phyloP scores from a whole-genome alignment of 2,888 invertebrate genomes.

The Erebia aethiops region DNA sequence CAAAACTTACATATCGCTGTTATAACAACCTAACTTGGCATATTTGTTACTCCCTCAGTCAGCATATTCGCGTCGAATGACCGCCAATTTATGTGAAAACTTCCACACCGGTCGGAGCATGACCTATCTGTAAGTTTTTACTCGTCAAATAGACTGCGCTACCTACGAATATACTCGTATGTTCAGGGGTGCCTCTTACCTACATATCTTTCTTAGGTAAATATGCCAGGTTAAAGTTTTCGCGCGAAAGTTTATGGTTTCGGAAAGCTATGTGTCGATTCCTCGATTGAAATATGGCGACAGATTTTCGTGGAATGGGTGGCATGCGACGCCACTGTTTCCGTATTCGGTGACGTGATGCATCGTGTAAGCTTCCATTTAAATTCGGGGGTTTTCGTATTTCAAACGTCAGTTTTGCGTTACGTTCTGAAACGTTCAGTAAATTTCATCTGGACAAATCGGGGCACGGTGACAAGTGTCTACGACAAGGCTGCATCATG shows the following conservation, averaged over 20 bases:
- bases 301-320: slow-evolving; percentile 56
- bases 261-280: slow-evolving; percentile 78
- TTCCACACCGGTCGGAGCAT: slow-evolving; percentile 76
- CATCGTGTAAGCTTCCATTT: slow-evolving; percentile 59
- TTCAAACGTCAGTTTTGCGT: slow-evolving; percentile 50
- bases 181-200: neutral
- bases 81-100: slow-evolving; percentile 83
- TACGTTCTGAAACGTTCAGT: slow-evolving; percentile 41
- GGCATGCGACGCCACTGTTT: slow-evolving; percentile 86
- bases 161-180: slow-evolving; percentile 56
- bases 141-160: slow-evolving; percentile 76
- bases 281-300: slow-evolving; percentile 77
- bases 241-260: slow-evolving; percentile 70
- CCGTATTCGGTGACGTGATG: slow-evolving; percentile 69
- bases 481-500: slow-evolving; percentile 29
- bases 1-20: slow-evolving; percentile 82
- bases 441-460: slow-evolving; percentile 49
- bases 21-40: slow-evolving; percentile 82
- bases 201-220: slow-evolving; percentile 74
- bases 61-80: slow-evolving; percentile 83
- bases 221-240: slow-evolving; percentile 80
- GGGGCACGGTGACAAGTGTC: slow-evolving; percentile 53
- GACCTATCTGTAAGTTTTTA: slow-evolving; percentile 81
- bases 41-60: slow-evolving; percentile 82
- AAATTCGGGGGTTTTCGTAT: slow-evolving; percentile 54